Conservation (phyloP, 1,140 invertebrate species). For the Uloborus diversus region DNA sequence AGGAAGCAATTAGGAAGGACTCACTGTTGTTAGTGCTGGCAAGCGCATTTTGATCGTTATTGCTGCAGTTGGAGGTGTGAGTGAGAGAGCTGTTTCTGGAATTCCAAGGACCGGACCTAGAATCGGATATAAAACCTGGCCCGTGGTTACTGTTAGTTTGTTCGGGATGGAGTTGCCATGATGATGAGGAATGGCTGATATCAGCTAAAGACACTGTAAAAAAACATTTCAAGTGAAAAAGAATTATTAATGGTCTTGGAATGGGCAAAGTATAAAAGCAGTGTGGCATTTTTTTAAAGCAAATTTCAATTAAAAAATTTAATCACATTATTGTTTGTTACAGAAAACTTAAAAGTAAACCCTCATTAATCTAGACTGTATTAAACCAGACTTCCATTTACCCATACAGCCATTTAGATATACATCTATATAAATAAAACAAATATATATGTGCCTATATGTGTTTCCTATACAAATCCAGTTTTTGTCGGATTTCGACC, state of each 20-base stretch:
- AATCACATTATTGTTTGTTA: too few species aligned
- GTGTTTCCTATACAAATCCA: too few species aligned
- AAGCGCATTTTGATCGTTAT: conserved; percentile 34
- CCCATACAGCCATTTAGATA: too few species aligned
- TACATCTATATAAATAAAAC: too few species aligned
- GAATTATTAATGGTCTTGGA: not conserved
- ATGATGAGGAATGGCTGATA: conserved; percentile 39
- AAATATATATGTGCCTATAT: too few species aligned
- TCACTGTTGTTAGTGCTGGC: conserved; percentile 61
- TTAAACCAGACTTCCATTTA: too few species aligned
- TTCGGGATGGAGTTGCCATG: conserved; percentile 41
- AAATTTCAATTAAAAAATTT: too few species aligned
- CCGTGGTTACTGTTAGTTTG: conserved; percentile 42
- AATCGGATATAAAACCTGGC: conserved; percentile 18
- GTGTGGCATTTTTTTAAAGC: too few species aligned
- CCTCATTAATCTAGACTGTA: too few species aligned
- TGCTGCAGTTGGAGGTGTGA: conserved; percentile 51
- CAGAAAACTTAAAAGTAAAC: not conserved
- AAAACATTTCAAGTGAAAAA: not conserved
- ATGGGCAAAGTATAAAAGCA: not conserved
- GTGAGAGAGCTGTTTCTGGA: conserved; percentile 47
- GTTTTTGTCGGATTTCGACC: too few species aligned
- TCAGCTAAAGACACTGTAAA: conserved; percentile 49
- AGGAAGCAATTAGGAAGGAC: conserved; percentile 56
- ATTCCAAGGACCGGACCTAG: conserved; percentile 12